Evolutionary conservation across 2,797 vertebrate species (phyloP).

Genomic region (Perodicticus potto): DNA sequence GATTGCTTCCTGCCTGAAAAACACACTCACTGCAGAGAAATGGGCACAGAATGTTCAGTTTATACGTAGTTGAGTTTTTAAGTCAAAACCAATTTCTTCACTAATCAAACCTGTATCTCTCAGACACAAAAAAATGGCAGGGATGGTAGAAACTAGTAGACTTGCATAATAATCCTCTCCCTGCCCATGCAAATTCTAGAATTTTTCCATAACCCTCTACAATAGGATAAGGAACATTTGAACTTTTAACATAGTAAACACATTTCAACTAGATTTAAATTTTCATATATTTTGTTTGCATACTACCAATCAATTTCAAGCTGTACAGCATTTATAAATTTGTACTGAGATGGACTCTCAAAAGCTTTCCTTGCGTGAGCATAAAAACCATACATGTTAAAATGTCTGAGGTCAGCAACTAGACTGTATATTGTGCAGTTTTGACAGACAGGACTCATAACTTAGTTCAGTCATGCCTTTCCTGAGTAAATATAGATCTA

Average conservation of each 20-base stretch:
- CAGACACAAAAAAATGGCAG: neutral
- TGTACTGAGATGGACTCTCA: neutral
- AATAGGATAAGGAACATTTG: neutral
- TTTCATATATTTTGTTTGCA: conserved; percentile 76
- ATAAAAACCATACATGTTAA: conserved; percentile 71
- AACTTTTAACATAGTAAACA: conserved; percentile 39
- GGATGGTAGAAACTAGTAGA: neutral
- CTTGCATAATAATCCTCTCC: neutral
- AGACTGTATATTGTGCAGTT: conserved; percentile 46
- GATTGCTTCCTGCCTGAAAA: neutral
- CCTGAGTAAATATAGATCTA: conserved; percentile 73
- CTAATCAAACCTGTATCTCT: neutral
- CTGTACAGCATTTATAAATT: conserved; percentile 68
- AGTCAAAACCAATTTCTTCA: neutral
- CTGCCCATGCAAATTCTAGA: neutral
- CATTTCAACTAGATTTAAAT: conserved; percentile 73
- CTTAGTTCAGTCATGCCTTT: conserved; percentile 64
- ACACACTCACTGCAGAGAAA: neutral
- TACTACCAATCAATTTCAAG: conserved; percentile 76
- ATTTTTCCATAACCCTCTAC: neutral
- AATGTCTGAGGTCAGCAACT: conserved; percentile 69
- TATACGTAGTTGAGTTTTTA: neutral
- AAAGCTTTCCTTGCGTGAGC: conserved; percentile 75
- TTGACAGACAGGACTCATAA: conserved; percentile 62
- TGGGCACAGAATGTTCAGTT: neutral